These are phyloP conservation scores for Lophius piscatorius DNA, from an alignment of 2,113 vertebrate species.

Conservation along the genomic window DNA sequence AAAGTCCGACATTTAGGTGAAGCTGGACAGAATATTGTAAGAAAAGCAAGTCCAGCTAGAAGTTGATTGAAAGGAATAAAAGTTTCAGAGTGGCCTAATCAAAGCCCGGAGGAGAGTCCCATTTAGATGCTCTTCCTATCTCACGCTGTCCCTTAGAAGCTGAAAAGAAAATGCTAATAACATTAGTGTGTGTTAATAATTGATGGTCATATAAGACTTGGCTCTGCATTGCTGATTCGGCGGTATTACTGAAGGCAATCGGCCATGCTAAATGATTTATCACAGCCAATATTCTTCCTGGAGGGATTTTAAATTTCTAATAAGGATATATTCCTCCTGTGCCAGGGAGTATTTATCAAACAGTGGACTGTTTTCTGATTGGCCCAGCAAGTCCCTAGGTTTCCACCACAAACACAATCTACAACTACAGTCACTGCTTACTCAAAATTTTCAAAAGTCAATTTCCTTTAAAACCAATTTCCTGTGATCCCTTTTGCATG, in stretches of 20 bases:
- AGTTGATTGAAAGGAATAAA: too few relatives aligned
- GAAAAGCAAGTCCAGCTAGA: too few relatives aligned
- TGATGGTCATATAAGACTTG: constrained; percentile 74
- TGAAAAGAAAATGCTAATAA: constrained; percentile 70
- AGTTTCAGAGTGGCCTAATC: too few relatives aligned
- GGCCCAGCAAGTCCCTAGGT: constrained; percentile 55
- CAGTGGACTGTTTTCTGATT: constrained; percentile 52
- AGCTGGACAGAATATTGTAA: too few relatives aligned
- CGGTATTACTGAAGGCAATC: constrained; percentile 69
- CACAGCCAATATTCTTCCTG: constrained; percentile 69
- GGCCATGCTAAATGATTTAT: constrained; percentile 78
- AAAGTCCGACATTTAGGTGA: too few relatives aligned
- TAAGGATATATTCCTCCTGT: constrained; percentile 73
- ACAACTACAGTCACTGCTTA: constrained; percentile 42
- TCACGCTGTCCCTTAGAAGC: constrained; percentile 22
- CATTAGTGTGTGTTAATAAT: constrained; percentile 78
- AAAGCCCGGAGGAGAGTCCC: too few relatives aligned
- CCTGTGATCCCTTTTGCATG: constrained; percentile 50
- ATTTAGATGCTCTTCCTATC: background rate
- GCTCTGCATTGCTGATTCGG: constrained; percentile 72
- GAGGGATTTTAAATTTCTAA: constrained; percentile 75
- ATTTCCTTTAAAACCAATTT: constrained; percentile 71
- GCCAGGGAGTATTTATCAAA: constrained; percentile 69
- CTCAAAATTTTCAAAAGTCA: constrained; percentile 66
- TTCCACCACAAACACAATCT: constrained; percentile 46